Evolutionary conservation across 2,888 invertebrate species (phyloP), one percentile per base, ranked within the genome.

Genomic region (Lasioglossum vierecki): DNA sequence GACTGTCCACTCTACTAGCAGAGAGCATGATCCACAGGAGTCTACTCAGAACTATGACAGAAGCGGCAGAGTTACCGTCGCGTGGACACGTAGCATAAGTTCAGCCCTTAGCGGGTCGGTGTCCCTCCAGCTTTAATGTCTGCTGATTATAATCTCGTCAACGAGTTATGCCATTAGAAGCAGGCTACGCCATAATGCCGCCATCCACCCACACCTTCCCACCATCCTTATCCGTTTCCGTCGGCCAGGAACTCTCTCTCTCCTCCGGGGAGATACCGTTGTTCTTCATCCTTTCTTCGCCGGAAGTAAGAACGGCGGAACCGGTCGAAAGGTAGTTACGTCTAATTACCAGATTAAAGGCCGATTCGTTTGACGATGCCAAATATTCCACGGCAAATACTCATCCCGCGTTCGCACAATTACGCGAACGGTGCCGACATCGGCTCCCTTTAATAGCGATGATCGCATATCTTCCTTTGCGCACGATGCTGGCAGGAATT

Each of bases 91-190:
- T 66, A 66, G 66, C 68, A 76, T 78, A 78, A 76, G 49, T 76
- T 80, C 35, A 41, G 41, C 72, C 41, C 75, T 66, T 76, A 63
- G 68, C 88, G 86, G 81, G 74, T 80, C 88, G 87, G 71, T 87
- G 82, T 86, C 80, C 86, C 88, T 89, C 87, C 82, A 90, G 92
- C 93, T 94, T 93, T 93, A 94, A 94, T 92, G 93, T 93, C 90
- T 89, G 92, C 93, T 94, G 94, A 94, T 94, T 94, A 94, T 94
- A 94, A 94, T 94, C 94, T 94, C 94, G 93, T 94, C 94, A 94
- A 92, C 93, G 94, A 94, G 93, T 94, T 94, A 94, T 92, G 91
- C 91, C 93, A 90, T 92, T 93, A 89, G 89, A 79, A 89, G 70
- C 89, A 83, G 74, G 83, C 86, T 86, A 87, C 84, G 83, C 81